Evolutionary conservation across 1,140 invertebrate genomes (phyloP).

Genomic region (Hypothenemus hampei): DNA sequence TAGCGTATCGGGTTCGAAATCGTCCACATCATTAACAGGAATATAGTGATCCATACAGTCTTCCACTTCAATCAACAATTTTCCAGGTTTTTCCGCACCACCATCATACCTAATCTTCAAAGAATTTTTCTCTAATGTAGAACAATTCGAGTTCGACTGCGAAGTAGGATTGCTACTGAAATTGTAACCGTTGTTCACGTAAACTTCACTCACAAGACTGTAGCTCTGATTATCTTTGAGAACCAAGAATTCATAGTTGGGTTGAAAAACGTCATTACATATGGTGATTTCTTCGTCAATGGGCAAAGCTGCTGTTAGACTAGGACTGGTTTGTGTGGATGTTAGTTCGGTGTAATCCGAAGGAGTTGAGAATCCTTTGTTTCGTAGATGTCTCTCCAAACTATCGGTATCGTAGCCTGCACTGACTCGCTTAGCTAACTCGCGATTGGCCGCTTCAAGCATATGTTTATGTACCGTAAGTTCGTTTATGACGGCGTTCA

Average conservation of each 20-base stretch:
- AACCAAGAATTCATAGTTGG: conserved; percentile 49
- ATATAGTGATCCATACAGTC: conserved; percentile 66
- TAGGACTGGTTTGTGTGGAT: conserved; percentile 64
- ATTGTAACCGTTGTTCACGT: conserved; percentile 71
- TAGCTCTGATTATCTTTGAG: conserved; percentile 53
- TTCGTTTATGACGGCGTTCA: conserved; percentile 55
- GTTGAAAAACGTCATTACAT: conserved; percentile 60
- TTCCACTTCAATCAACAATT: conserved; percentile 72
- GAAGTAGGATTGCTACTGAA: conserved; percentile 56
- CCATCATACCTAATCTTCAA: conserved; percentile 54
- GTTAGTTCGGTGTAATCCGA: conserved; percentile 58
- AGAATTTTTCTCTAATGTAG: conserved; percentile 51
- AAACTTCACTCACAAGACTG: conserved; percentile 69
- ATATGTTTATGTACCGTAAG: conserved; percentile 44
- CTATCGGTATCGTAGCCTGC: conserved; percentile 73
- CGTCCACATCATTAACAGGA: conserved; percentile 64
- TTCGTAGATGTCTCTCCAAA: conserved; percentile 57
- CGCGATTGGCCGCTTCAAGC: conserved; percentile 12
- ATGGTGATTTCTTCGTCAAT: conserved; percentile 75
- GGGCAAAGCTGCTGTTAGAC: conserved; percentile 61
- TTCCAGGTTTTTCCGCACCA: conserved; percentile 59
- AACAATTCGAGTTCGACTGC: conserved; percentile 59
- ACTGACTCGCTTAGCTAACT: conserved; percentile 9
- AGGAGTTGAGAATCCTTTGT: conserved; percentile 51
- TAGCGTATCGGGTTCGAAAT: conserved; percentile 77